These are phyloP conservation scores for Coelopa pilipes DNA, from an alignment of 2,888 invertebrate species.

Conservation along the genomic window DNA sequence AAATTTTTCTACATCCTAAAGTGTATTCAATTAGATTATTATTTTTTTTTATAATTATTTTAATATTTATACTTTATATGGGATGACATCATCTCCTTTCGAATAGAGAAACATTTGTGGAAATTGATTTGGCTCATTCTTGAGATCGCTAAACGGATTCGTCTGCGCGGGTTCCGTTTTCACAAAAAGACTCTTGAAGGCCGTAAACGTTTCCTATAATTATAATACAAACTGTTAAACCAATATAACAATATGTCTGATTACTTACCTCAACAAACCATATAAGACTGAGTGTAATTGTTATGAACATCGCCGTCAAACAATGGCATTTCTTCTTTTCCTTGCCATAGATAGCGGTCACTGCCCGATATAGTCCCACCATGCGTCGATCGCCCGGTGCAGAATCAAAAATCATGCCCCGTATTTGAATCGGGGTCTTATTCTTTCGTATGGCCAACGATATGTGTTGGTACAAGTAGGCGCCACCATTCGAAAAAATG, in stretches of 20 bases:
- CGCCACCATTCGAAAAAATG: constrained; percentile 80
- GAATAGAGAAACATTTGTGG: constrained; percentile 82
- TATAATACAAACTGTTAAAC: too few relatives aligned
- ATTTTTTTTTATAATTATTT: neutral
- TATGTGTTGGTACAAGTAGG: constrained; percentile 76
- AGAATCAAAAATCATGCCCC: constrained; percentile 78
- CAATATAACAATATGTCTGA: neutral
- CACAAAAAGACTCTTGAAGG: constrained; percentile 64
- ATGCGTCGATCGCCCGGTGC: constrained; percentile 74
- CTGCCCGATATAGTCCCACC: constrained; percentile 71
- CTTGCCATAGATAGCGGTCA: constrained; percentile 73
- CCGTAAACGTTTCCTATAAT: constrained; percentile 64
- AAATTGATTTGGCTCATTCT: constrained; percentile 72
- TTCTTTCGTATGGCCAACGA: constrained; percentile 71
- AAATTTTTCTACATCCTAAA: constrained; percentile 75
- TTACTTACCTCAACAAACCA: constrained; percentile 72
- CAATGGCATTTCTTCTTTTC: constrained; percentile 69
- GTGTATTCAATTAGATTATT: neutral
- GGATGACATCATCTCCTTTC: constrained; percentile 75
- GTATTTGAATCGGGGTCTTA: constrained; percentile 68
- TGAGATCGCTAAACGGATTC: constrained; percentile 72
- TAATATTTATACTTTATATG: constrained; percentile 67
- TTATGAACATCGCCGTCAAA: constrained; percentile 69
- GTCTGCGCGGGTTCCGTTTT: constrained; percentile 67
- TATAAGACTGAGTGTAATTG: constrained; percentile 70